A percentile compares a stretch with the other conserved stretches of the same genome.
phyloP scores from a whole-genome alignment of 1,140 invertebrate species.

The Drosophila sulfurigaster region DNA sequence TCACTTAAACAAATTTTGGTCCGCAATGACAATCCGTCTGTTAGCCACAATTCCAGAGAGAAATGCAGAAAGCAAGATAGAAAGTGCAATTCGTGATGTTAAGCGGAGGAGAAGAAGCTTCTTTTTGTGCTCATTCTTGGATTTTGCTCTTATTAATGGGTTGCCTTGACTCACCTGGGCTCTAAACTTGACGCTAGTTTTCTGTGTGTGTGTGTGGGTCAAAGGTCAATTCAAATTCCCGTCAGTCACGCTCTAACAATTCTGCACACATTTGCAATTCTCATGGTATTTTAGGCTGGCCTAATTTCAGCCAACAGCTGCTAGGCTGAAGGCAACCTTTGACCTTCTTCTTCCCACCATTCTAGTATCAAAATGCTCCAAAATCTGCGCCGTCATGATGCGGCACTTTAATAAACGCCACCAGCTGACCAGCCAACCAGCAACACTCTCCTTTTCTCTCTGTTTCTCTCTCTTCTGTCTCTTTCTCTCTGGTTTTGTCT shows the following conservation, averaged over 20 bases:
- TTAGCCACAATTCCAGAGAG: neutral
- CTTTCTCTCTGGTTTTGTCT: neutral
- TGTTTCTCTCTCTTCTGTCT: neutral
- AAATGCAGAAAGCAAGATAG: neutral
- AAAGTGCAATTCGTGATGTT: neutral
- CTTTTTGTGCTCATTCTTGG: neutral
- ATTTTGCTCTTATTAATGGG: neutral
- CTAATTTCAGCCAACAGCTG: slow-evolving; percentile 42
- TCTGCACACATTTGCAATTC: slow-evolving; percentile 35
- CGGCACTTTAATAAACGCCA: slow-evolving; percentile 48
- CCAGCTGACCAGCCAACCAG: neutral
- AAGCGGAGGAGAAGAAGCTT: neutral
- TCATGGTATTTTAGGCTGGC: slow-evolving; percentile 32
- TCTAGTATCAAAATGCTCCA: slow-evolving; percentile 12
- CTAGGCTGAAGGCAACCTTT: slow-evolving; percentile 18
- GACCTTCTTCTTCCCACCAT: slow-evolving; percentile 25
- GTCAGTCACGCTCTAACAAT: slow-evolving; percentile 37
- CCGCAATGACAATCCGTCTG: neutral
- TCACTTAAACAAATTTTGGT: slow-evolving; percentile 10
- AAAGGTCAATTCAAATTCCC: slow-evolving; percentile 42
- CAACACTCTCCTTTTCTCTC: neutral
- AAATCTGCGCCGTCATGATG: slow-evolving; percentile 31
- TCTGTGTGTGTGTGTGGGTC: neutral
- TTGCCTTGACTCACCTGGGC: slow-evolving; percentile 7
- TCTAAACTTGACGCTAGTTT: slow-evolving; percentile 12